These are phyloP conservation scores for Brachionus rotundiformis DNA, from an alignment of 1,140 invertebrate species.

Conservation along the genomic window DNA sequence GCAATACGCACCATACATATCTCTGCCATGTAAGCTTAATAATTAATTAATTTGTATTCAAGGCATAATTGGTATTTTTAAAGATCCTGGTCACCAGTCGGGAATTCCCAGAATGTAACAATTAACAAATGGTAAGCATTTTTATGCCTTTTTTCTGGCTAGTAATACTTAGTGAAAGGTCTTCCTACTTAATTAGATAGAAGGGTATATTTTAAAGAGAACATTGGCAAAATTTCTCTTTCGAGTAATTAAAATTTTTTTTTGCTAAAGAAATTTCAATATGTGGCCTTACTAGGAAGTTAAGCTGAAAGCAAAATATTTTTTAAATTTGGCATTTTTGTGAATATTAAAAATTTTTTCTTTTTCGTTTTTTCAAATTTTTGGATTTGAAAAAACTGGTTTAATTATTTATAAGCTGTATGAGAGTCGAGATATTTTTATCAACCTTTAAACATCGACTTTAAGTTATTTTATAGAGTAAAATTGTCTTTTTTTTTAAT, in stretches of 20 bases:
- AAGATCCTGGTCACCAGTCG: conserved; percentile 5
- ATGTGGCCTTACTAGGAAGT: background rate
- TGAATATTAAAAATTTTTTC: background rate
- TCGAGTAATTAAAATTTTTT: conserved; percentile 8
- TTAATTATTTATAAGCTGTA: too few relatives aligned
- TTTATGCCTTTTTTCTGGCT: background rate
- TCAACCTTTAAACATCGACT: too few relatives aligned
- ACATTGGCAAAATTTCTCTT: background rate
- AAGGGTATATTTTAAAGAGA: background rate
- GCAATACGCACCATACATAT: conserved; percentile 32
- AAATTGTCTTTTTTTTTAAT: too few relatives aligned
- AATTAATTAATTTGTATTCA: background rate
- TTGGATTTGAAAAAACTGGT: too few relatives aligned
- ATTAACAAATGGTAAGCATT: background rate
- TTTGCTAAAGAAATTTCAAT: background rate
- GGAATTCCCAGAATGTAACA: conserved; percentile 20
- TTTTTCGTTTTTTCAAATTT: background rate
- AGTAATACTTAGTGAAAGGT: background rate
- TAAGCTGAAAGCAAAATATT: background rate
- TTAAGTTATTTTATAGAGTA: too few relatives aligned
- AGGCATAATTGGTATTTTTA: background rate
- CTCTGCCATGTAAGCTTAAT: conserved; percentile 18
- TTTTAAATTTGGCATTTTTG: too few relatives aligned
- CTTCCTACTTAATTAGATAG: background rate
- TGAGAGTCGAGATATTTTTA: too few relatives aligned